Evolutionary conservation across 2,888 invertebrate genomes (phyloP).

Genomic region (Syritta pipiens): DNA sequence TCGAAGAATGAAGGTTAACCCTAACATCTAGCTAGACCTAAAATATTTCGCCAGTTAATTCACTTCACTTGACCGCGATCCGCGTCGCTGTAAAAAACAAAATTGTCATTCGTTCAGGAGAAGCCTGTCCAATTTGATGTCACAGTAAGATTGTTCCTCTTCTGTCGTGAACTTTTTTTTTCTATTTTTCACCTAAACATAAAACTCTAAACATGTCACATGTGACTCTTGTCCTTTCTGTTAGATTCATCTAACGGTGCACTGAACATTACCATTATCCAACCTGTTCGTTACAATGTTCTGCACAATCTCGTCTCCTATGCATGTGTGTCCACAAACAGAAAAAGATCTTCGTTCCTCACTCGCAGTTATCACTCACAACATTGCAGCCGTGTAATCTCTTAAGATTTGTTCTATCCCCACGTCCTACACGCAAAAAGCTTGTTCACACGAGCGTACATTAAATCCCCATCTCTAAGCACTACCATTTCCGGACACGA

Average conservation of each 20-base stretch:
- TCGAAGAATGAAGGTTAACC: too few species aligned
- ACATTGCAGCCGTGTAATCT: conserved; percentile 59
- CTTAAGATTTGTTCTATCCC: conserved; percentile 47
- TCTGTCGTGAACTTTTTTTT: conserved; percentile 4
- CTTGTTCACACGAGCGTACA: conserved; percentile 66
- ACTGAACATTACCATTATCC: conserved; percentile 39
- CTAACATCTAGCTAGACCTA: too few species aligned
- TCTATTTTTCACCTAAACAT: conserved; percentile 47
- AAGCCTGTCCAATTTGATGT: conserved; percentile 13
- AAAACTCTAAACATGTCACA: conserved; percentile 43
- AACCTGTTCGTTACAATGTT: conserved; percentile 47
- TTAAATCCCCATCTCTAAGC: conserved; percentile 61
- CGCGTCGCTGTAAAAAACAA: too few species aligned
- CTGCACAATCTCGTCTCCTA: conserved; percentile 41
- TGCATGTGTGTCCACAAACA: conserved; percentile 30
- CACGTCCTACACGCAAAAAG: conserved; percentile 63
- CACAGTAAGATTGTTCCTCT: conserved; percentile 19
- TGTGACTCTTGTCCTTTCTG: conserved; percentile 11
- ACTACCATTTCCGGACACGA: conserved; percentile 68
- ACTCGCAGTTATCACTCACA: conserved; percentile 65
- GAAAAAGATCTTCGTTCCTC: conserved; percentile 34
- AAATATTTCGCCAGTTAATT: too few species aligned
- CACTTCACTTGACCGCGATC: too few species aligned
- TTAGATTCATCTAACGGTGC: conserved; percentile 55
- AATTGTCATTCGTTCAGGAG: too few species aligned